These are phyloP conservation scores for Rhodeus uyekii DNA, from an alignment of 2,797 vertebrate genomes.

Conservation along the genomic window DNA sequence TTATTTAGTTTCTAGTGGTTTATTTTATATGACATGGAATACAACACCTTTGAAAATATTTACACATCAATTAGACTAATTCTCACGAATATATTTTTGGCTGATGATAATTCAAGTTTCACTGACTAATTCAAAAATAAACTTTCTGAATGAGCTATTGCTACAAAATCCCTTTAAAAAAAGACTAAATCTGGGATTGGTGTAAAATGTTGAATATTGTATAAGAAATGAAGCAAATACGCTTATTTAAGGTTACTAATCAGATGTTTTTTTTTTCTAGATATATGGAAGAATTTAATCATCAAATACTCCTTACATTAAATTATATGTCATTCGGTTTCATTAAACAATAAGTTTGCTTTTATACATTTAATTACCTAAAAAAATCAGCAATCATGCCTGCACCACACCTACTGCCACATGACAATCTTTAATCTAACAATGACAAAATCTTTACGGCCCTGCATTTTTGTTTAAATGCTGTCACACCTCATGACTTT, in stretches of 20 bases:
- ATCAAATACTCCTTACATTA: not conserved
- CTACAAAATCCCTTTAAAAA: not conserved
- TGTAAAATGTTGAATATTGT: not conserved
- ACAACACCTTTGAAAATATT: not conserved
- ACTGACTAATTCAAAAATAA: too few relatives aligned
- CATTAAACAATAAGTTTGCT: not conserved
- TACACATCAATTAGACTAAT: not conserved
- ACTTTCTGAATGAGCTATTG: not conserved
- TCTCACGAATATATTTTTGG: too few relatives aligned
- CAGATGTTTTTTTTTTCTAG: not conserved
- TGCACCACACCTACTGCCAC: not conserved
- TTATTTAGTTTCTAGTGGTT: not conserved
- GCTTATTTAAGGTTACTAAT: not conserved
- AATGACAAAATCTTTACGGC: not conserved
- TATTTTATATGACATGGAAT: not conserved
- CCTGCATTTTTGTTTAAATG: not conserved
- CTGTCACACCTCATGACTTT: conserved; percentile 15
- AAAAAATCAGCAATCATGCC: not conserved
- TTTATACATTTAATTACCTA: not conserved
- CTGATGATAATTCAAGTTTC: too few relatives aligned
- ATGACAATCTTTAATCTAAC: not conserved
- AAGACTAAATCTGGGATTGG: too few relatives aligned
- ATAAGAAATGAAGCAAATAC: not conserved
- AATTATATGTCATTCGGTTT: not conserved
- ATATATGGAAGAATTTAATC: not conserved